A percentile compares a stretch with the other conserved stretches of the same genome.
Evolutionary conservation across 2,888 invertebrate species (phyloP).

Genomic region (Penaeus monodon): DNA sequence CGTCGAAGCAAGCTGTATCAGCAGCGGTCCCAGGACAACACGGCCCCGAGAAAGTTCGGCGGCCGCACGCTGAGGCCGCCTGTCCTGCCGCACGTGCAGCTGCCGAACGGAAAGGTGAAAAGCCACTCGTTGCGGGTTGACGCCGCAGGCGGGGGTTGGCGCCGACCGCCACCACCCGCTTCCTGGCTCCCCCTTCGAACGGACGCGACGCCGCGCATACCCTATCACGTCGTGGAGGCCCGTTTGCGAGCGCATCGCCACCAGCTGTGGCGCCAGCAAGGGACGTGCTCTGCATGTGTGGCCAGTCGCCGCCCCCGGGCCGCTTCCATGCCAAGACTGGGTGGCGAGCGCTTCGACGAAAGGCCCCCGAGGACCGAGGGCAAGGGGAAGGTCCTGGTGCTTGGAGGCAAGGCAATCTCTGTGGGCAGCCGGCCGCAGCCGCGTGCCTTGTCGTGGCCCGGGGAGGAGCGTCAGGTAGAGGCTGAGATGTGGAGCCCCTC

Average conservation of each 20-base stretch:
- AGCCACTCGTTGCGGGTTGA: constrained; percentile 8
- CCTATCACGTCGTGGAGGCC: constrained; percentile 34
- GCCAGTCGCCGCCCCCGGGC: background rate
- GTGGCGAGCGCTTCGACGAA: constrained; percentile 6
- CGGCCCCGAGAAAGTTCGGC: constrained; percentile 11
- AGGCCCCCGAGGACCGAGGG: background rate
- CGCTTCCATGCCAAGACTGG: background rate
- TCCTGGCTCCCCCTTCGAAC: constrained; percentile 1
- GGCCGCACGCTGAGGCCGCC: constrained; percentile 29
- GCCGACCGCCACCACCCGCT: background rate
- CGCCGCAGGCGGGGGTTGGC: background rate
- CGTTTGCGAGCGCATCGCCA: constrained; percentile 44
- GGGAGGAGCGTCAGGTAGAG: constrained; percentile 1
- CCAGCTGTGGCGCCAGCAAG: constrained; percentile 36
- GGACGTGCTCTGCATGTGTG: background rate
- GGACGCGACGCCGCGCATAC: background rate
- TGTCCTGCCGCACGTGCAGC: background rate
- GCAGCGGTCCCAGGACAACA: constrained; percentile 29
- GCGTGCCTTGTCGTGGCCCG: constrained; percentile 34
- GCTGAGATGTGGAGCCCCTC: background rate
- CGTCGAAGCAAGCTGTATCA: constrained; percentile 18
- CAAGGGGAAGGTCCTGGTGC: constrained; percentile 6
- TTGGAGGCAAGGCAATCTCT: constrained; percentile 32
- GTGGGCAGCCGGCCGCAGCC: background rate
- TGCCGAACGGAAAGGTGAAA: constrained; percentile 10